Evolutionary conservation across 2,888 invertebrate genomes (phyloP).

Genomic region (Sinodicranocentrus sp.): DNA sequence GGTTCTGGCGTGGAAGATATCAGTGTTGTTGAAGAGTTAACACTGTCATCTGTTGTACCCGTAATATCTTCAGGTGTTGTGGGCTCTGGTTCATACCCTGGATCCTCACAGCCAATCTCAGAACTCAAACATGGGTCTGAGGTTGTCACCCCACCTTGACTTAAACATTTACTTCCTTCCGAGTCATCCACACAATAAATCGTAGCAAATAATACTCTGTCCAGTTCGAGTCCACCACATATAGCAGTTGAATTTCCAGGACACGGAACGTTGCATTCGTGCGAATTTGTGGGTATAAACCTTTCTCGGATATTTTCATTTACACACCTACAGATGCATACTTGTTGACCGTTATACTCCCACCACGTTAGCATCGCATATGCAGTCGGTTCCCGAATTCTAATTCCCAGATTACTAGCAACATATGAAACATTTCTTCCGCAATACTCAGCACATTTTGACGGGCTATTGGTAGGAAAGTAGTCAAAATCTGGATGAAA

Average conservation of each 20-base stretch:
- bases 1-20: not conserved
- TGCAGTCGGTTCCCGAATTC: constrained; percentile 24
- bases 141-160: not conserved
- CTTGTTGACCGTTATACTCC: not conserved
- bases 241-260: constrained; percentile 27
- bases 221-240: constrained; percentile 31
- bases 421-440: constrained; percentile 16
- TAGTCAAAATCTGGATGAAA: constrained; percentile 61
- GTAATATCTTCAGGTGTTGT: not conserved
- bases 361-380: constrained; percentile 45
- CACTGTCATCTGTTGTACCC: no score
- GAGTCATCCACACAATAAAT: constrained; percentile 44
- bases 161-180: not conserved
- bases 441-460: constrained; percentile 52
- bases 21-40: not conserved
- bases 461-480: constrained; percentile 66
- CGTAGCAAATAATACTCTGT: not conserved
- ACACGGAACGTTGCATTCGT: constrained; percentile 39
- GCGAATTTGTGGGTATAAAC: not conserved
- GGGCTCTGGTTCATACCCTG: not conserved
- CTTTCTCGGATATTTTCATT: not conserved
- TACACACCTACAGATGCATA: constrained; percentile 48
- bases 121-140: not conserved
- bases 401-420: not conserved
- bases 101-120: not conserved